Evolutionary conservation across 2,888 invertebrate genomes (phyloP).

Genomic region (Opisthograptis luteolata): DNA sequence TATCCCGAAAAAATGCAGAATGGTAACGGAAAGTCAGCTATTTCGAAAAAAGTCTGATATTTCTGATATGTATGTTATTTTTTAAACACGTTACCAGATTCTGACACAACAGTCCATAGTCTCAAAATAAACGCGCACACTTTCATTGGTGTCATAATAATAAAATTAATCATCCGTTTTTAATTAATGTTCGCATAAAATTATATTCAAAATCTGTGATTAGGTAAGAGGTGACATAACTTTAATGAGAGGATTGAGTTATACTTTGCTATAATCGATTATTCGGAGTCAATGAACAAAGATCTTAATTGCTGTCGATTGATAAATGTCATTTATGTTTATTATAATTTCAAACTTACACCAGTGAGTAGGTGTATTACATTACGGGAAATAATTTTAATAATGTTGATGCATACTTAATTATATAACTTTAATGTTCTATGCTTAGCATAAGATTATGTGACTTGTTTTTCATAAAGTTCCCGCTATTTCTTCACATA

Average conservation of each 20-base stretch:
- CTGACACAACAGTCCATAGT: slow-evolving; percentile 16
- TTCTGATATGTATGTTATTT: too few species aligned
- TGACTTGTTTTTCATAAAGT: too few species aligned
- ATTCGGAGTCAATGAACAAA: slow-evolving; percentile 9
- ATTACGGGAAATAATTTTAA: background rate
- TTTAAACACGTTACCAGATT: slow-evolving; percentile 6
- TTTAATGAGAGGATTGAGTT: slow-evolving; percentile 5
- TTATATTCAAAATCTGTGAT: slow-evolving; percentile 30
- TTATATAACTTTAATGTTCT: too few species aligned
- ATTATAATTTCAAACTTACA: slow-evolving; percentile 11
- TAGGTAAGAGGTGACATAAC: slow-evolving; percentile 38
- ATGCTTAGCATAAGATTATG: too few species aligned
- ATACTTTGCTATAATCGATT: slow-evolving; percentile 16
- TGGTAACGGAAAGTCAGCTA: too few species aligned
- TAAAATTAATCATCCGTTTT: slow-evolving; percentile 35
- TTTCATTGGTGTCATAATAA: slow-evolving; percentile 34
- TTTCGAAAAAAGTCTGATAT: too few species aligned
- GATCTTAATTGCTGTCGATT: slow-evolving; percentile 13
- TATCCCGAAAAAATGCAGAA: too few species aligned
- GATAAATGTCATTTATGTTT: slow-evolving; percentile 9
- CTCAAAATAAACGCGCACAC: slow-evolving; percentile 18
- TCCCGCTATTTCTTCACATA: too few species aligned
- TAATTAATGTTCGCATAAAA: slow-evolving; percentile 33
- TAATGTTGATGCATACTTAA: too few species aligned
- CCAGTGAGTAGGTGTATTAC: background rate